Evolutionary conservation across 2,797 vertebrate genomes (phyloP), one percentile per base, ranked within the genome.

Genomic region (Peromyscus aztecus): DNA sequence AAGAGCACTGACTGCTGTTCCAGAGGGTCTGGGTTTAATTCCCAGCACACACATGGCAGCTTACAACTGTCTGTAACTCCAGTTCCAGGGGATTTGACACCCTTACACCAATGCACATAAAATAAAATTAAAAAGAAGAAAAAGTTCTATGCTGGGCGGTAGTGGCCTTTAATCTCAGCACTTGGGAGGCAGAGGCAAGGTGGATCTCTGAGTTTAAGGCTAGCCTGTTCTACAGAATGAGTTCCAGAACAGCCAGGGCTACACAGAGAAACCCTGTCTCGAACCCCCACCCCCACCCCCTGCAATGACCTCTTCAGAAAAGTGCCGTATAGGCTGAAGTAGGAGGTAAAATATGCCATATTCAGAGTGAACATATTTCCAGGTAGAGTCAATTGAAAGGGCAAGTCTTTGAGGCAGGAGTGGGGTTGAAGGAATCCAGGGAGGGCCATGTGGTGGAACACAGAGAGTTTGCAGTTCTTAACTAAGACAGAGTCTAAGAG

Each of bases 291-390:
- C 40, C 40, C 2, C 49, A 7, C 11, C 61, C 27, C 27, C 61
- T 27, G 4, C 27, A 17, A 63, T 6, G 27, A 10, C 17, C 13
- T 82, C n/a, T 89, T 43, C 80, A 59, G 80, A 29, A 91, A 85
- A 80, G 27, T 84, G 77, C 81, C 59, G 6, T 37, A 63, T 63
- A 65, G 73, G 52, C 5, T 76, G 73, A 81, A 59, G 14, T 63
- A 87, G 49, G 27, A 84, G 73, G 37, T 63, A 63, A 63, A 46
- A 63, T 31, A 31, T 40, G 37, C 69, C 76, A 37, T 46, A 91
- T 83, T 67, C 71, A 57, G 63, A 93, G 57, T 85, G 71, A 93
- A 75, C 11, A 80, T 31, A 92, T 75, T 84, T 90, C 49, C 43
- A 37, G 89, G 3, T 37, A 49, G 89, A 63, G 73, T 80, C 37